A percentile compares a stretch with the other conserved stretches of the same genome.
Conservation (phyloP, 2,888 invertebrate genomes). For the Antheraea yamamai region DNA sequence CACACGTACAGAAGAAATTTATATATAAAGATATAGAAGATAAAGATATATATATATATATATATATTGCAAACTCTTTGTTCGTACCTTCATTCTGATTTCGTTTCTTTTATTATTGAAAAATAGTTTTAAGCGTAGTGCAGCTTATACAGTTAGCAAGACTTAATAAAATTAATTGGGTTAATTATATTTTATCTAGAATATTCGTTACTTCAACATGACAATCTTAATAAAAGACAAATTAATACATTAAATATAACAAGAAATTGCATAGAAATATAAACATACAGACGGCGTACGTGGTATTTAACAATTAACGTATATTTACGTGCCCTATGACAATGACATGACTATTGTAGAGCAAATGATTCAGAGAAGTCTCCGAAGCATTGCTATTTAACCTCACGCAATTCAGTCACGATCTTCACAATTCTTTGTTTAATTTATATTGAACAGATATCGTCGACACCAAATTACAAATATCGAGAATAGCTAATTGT, state of each 20-base stretch:
- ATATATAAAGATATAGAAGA: too few relatives aligned
- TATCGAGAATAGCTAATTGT: constrained; percentile 5
- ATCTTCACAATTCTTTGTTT: neutral
- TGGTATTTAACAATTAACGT: constrained; percentile 28
- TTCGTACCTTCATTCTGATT: too few relatives aligned
- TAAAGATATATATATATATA: too few relatives aligned
- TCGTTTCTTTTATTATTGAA: too few relatives aligned
- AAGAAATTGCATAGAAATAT: neutral
- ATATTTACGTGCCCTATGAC: constrained; percentile 28
- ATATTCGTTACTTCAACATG: too few relatives aligned
- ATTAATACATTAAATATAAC: neutral
- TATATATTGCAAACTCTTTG: too few relatives aligned
- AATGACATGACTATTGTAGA: constrained; percentile 27
- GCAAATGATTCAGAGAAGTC: constrained; percentile 23
- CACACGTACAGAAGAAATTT: too few relatives aligned
- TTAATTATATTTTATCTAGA: too few relatives aligned
- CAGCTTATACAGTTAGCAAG: too few relatives aligned
- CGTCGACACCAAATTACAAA: neutral
- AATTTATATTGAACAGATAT: neutral
- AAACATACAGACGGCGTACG: constrained; percentile 4
- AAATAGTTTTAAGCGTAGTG: too few relatives aligned
- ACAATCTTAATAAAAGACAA: neutral
- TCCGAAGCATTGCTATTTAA: constrained; percentile 17
- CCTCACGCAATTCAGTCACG: constrained; percentile 26
- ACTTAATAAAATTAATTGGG: too few relatives aligned